phyloP scores from a whole-genome alignment of 2,888 invertebrate genomes.

The Ophioninae sp. region DNA sequence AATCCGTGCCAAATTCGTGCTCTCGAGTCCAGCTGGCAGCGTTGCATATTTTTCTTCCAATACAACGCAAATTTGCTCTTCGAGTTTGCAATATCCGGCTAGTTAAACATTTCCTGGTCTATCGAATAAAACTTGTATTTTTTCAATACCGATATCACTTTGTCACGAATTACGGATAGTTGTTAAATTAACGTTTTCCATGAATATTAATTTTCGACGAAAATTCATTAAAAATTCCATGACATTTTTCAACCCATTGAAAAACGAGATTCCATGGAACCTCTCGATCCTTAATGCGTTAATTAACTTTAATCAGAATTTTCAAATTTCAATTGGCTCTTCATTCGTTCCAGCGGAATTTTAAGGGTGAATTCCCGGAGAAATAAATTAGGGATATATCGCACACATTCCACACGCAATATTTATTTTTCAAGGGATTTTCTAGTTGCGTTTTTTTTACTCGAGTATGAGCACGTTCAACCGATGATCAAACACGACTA shows the following conservation, averaged over 20 bases:
- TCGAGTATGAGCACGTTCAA: no score
- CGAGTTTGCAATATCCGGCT: neutral
- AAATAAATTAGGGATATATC: neutral
- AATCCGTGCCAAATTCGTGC: neutral
- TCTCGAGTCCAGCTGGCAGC: neutral
- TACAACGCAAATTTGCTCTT: neutral
- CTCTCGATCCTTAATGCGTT: no score
- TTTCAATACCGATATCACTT: neutral
- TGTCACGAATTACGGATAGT: neutral
- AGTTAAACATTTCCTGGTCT: neutral
- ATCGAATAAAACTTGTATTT: neutral
- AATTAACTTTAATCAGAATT: no score
- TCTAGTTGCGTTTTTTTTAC: neutral
- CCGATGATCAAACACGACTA: no score
- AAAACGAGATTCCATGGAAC: no score
- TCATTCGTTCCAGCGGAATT: neutral
- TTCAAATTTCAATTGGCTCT: no score
- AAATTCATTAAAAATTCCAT: neutral
- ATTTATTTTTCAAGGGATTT: neutral
- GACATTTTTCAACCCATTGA: no score
- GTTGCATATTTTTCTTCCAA: neutral
- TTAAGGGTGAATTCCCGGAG: neutral
- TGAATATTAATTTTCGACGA: neutral
- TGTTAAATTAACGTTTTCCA: neutral
- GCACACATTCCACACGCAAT: neutral